Base-by-base conservation (phyloP, 2,888 invertebrate species). In the Chironomus tentans region DNA sequence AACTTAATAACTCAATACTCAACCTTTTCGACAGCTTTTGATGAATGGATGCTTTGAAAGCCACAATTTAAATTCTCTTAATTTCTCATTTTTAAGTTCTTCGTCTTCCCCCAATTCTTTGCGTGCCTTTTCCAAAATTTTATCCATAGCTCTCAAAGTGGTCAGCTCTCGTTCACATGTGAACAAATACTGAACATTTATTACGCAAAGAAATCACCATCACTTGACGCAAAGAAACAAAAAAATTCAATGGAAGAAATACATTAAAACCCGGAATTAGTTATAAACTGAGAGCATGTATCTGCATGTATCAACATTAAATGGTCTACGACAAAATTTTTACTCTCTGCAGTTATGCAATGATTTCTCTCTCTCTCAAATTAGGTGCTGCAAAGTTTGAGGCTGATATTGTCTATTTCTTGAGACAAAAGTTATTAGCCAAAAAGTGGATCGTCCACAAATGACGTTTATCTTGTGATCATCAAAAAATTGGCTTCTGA, bases 11-110 rank as follows among this genome's bases (percentile, higher is more conserved):
- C n/a, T 6, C 4, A 15, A 18, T 4, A 12, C 56, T n/a, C 21
- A n/a, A 74, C 74, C 74, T 15, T 24, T 6, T 74, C 74, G 21
- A 48, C 74, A 74, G 15, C 38, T 47, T 68, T 68, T 74, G 13
- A 74, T 74, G 13, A 74, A 74, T 7, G 28, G 21, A 24, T 74
- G 74, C 21, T 21, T 15, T 10, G n/a, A 18, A 7, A 74, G 6
- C 74, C 74, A 74, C 12, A 24, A 15, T 22, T 48, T 18, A 28
- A 74, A 68, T 15, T 74, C 61, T 10, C 13, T 21, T 10, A 74
- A 68, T 21, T 38, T 68, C n/a, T 74, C 65, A 24, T 21, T 15
- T 7, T 15, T 74, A 2, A 18, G 3, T 3, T 68, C 24, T 22
- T 21, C 68, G 24, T 68, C 18, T 18, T 74, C 74, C 3, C 74